A percentile compares a stretch with the other conserved stretches of the same genome.
Conservation (phyloP, 2,888 invertebrate genomes). For the Drosophila mettleri region DNA sequence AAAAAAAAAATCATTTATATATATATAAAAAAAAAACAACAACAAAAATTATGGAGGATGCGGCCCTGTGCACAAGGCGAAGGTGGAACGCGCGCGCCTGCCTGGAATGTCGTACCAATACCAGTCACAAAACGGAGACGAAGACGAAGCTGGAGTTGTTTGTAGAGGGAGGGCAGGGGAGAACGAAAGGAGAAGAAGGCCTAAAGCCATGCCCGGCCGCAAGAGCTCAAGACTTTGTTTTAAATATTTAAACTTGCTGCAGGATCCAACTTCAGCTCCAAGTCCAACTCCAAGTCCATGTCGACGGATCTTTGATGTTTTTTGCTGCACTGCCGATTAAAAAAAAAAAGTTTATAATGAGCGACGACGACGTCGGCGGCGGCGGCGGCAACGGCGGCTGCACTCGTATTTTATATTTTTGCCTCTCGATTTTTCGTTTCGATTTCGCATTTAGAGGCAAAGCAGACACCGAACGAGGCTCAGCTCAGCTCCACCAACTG, state of each 20-base stretch:
- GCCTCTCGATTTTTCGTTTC: constrained; percentile 73
- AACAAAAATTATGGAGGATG: constrained; percentile 72
- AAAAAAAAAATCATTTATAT: constrained; percentile 33
- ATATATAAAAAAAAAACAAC: constrained; percentile 25
- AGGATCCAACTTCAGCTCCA: constrained; percentile 50
- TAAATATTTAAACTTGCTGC: constrained; percentile 76
- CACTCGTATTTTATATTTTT: constrained; percentile 78
- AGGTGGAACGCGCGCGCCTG: constrained; percentile 76
- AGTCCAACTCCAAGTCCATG: constrained; percentile 40
- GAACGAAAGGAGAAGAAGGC: constrained; percentile 16
- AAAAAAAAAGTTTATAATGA: constrained; percentile 71
- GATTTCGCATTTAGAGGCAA: constrained; percentile 70
- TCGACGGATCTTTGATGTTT: constrained; percentile 79
- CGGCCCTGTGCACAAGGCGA: constrained; percentile 55
- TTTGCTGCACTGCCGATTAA: constrained; percentile 71
- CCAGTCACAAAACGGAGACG: constrained; percentile 54
- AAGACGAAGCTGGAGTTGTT: constrained; percentile 47
- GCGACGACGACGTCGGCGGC: constrained; percentile 49
- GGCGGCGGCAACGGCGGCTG: constrained; percentile 39
- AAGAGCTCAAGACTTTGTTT: constrained; percentile 73
- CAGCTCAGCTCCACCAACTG: constrained; percentile 2
- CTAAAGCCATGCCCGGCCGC: constrained; percentile 46
- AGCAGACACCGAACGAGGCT: constrained; percentile 14
- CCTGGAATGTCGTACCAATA: constrained; percentile 71
- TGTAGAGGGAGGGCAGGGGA: background rate